phyloP scores from a whole-genome alignment of 2,888 invertebrate genomes.

The Helleia helle region DNA sequence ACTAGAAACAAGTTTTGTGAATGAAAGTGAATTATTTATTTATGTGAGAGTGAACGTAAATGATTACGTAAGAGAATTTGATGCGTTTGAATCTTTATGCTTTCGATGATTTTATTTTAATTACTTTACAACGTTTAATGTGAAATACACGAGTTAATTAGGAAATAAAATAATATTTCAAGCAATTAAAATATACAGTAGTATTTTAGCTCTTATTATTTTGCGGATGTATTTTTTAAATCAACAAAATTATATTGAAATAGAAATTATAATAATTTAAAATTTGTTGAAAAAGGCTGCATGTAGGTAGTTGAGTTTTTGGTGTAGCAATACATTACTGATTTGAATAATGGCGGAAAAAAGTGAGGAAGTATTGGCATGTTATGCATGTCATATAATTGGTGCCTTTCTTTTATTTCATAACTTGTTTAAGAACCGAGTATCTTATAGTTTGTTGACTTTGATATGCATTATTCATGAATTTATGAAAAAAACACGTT shows the following conservation, averaged over 20 bases:
- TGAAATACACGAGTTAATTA: slow-evolving; percentile 3
- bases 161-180: too few relatives aligned
- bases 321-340: too few relatives aligned
- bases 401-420: slow-evolving; percentile 33
- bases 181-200: too few relatives aligned
- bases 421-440: background rate
- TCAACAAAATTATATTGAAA: too few relatives aligned
- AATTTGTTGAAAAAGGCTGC: too few relatives aligned
- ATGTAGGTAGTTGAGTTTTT: too few relatives aligned
- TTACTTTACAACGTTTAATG: slow-evolving; percentile 6
- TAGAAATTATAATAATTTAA: too few relatives aligned
- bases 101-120: slow-evolving; percentile 1
- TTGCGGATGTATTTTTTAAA: too few relatives aligned
- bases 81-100: slow-evolving; percentile 4
- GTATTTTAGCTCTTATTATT: too few relatives aligned
- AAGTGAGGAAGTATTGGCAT: slow-evolving; percentile 32
- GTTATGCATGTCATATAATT: slow-evolving; percentile 35
- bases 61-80: slow-evolving; percentile 46
- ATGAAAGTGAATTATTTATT: slow-evolving; percentile 61
- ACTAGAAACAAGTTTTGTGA: slow-evolving; percentile 47
- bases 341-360: too few relatives aligned
- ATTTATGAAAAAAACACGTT: slow-evolving; percentile 22
- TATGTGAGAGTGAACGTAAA: slow-evolving; percentile 66
- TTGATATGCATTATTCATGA: slow-evolving; percentile 18
- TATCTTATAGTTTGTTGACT: slow-evolving; percentile 1